Evolutionary conservation across 2,888 invertebrate species (phyloP), one percentile per base, ranked within the genome.

Genomic region (Linyphia triangularis): DNA sequence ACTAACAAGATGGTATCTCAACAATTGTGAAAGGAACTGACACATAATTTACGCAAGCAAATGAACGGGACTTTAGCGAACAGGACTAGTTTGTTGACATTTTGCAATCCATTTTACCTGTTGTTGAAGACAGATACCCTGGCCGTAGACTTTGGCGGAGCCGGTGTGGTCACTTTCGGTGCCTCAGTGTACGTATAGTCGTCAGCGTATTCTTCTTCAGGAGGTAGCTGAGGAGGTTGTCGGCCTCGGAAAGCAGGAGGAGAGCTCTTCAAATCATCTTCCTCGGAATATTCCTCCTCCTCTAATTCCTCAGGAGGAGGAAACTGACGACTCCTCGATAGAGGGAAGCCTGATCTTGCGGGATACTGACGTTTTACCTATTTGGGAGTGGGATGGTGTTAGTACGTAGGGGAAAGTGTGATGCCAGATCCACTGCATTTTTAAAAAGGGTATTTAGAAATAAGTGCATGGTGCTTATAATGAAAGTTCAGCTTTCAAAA

Each of bases 291-390:
- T n/a, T 43, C 37, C 0, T 40, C 59, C 4, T 82, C 89, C 37
- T 89, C 89, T 19, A 82, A 26, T 37, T 89, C 89, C 51, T 85
- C 89, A 2, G 89, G 89, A 40, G 89, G 81, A 1, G 89, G 85
- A 22, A 94, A 89, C 33, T 89, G 89, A 13, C 89, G 43, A n/a
- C 89, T 78, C 63, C 89, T 26, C 10, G 89, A 89, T 16, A 89
- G 37, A 5, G 89, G 84, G 51, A 89, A 51, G 13, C 59, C 37
- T 19, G 28, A 61, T 43, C 88, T 59, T 0, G 72, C n/a, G 3
- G 89, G 84, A 28, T 30, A 10, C 73, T 89, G 89, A 0, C 89
- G 77, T 57, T 89, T 89, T 6, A 78, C 83, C 89, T 89, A 28
- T 0, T 10, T n/a, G n/a, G n/a, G n/a, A n/a, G n/a, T n/a, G n/a